A percentile compares a stretch with the other conserved stretches of the same genome.
phyloP scores from a whole-genome alignment of 1,140 invertebrate genomes.

The Trichogramma pretiosum region DNA sequence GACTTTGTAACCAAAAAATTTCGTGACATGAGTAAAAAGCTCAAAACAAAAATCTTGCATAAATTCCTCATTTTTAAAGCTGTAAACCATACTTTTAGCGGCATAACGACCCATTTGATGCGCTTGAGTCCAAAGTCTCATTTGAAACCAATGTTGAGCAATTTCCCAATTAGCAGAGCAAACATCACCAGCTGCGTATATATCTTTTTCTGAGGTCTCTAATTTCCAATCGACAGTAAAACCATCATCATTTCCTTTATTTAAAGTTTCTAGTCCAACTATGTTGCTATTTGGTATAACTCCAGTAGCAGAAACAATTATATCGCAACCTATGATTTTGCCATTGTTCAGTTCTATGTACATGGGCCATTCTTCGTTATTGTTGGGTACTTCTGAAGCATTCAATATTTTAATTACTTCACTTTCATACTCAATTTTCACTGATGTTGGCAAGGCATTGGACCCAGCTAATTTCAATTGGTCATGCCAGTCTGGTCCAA shows the following conservation, averaged over 20 bases:
- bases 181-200: conserved; percentile 94
- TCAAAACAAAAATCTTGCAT: conserved; percentile 93
- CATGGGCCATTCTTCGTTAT: conserved; percentile 54
- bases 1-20: conserved; percentile 91
- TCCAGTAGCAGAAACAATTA: conserved; percentile 92
- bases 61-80: conserved; percentile 53
- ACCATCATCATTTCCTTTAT: conserved; percentile 61
- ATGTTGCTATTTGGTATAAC: conserved; percentile 66
- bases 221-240: conserved; percentile 79
- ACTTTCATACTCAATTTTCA: conserved; percentile 58
- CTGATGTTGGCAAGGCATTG: conserved; percentile 13
- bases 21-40: conserved; percentile 91
- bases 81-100: conserved; percentile 78
- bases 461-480: conserved; percentile 44
- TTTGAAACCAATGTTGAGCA: conserved; percentile 88
- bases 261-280: conserved; percentile 47
- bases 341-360: conserved; percentile 69
- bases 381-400: conserved; percentile 18
- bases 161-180: conserved; percentile 71
- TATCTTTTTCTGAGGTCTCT: conserved; percentile 65
- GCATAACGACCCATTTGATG: conserved; percentile 93
- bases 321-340: conserved; percentile 72
- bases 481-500: conserved; percentile 91
- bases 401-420: conserved; percentile 55
- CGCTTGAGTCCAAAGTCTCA: conserved; percentile 96